phyloP scores from a whole-genome alignment of 2,888 invertebrate genomes.

The Lithophane socia region DNA sequence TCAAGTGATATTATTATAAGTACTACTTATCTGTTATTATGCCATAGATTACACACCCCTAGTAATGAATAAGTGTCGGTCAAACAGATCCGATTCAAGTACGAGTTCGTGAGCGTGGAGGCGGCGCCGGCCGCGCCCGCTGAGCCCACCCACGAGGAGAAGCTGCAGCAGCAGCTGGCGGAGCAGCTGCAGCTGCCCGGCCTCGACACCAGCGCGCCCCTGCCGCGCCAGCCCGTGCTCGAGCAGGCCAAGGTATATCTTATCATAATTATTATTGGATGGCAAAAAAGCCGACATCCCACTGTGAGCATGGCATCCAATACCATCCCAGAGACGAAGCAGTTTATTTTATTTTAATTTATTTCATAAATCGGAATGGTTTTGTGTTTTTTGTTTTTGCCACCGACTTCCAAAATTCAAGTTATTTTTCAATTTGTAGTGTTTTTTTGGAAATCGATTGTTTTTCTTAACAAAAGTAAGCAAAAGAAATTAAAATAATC shows the following conservation, averaged over 20 bases:
- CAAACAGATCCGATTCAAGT: conserved; percentile 91
- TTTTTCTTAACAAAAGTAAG: no score
- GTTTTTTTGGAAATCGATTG: no score
- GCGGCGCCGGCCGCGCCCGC: conserved; percentile 92
- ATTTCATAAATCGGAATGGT: no score
- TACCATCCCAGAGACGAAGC: no score
- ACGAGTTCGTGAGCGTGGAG: conserved; percentile 86
- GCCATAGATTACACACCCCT: no score
- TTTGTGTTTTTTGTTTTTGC: no score
- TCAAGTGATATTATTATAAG: no score
- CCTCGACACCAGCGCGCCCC: conserved; percentile 92
- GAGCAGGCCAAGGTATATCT: conserved; percentile 56
- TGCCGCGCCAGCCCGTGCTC: conserved; percentile 74
- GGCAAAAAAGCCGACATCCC: background rate
- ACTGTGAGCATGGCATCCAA: background rate
- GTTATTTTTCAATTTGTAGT: no score
- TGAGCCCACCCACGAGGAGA: conserved; percentile 92
- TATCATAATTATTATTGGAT: background rate
- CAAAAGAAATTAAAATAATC: no score
- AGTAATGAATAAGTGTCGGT: background rate
- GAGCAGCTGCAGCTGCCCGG: conserved; percentile 96
- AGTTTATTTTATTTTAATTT: no score
- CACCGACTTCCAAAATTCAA: no score
- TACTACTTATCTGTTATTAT: no score
- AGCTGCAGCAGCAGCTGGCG: conserved; percentile 95